These are phyloP conservation scores for Nerophis lumbriciformis DNA, from an alignment of 2,113 vertebrate genomes.

Conservation along the genomic window DNA sequence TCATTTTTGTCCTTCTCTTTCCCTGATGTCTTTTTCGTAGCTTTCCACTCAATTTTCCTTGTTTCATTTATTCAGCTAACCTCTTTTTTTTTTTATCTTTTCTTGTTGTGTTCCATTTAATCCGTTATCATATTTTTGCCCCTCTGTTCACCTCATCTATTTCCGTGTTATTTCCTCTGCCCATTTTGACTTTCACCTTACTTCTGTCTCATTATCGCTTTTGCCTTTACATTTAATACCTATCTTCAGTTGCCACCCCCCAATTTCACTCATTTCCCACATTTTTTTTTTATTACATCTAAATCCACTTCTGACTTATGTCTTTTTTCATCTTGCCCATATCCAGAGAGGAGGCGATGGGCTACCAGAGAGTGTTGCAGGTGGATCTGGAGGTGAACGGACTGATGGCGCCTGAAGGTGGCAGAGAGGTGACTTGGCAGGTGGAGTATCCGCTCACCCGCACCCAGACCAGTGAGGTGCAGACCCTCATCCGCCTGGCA, in stretches of 20 bases:
- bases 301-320: conserved; percentile 25
- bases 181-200: conserved; percentile 11
- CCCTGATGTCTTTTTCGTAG: background rate
- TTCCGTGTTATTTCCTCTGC: conserved; percentile 10
- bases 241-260: background rate
- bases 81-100: conserved; percentile 5
- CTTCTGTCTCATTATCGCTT: conserved; percentile 6
- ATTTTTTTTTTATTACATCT: conserved; percentile 9
- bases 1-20: conserved; percentile 11
- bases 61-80: conserved; percentile 1
- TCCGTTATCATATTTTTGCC: conserved; percentile 5
- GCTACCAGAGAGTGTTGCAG: conserved; percentile 81
- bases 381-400: conserved; percentile 87
- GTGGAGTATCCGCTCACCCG: conserved; percentile 85
- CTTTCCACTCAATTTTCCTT: background rate
- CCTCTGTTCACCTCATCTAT: conserved; percentile 9
- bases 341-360: conserved; percentile 68
- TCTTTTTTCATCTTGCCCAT: conserved; percentile 12
- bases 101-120: background rate
- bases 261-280: background rate
- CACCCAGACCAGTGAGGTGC: conserved; percentile 68
- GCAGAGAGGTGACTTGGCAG: conserved; percentile 87
- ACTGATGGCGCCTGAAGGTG: conserved; percentile 79
- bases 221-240: background rate
- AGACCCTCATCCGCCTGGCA: conserved; percentile 83